Conservation (phyloP, 2,113 vertebrate species). For the Eretmochelys imbricata region DNA sequence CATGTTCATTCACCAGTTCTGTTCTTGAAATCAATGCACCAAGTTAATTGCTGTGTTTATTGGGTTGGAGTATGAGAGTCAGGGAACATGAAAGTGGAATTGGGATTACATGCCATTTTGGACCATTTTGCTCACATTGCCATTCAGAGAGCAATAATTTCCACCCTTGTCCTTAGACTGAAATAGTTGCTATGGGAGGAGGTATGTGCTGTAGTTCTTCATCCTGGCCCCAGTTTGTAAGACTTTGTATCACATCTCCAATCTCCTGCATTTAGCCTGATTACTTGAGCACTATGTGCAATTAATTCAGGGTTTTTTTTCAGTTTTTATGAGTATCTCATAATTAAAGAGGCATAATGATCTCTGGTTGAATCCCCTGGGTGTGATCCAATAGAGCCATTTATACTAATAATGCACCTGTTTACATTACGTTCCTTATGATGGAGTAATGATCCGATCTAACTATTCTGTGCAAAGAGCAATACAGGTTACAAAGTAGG, state of each 20-base stretch:
- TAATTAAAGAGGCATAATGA: not conserved
- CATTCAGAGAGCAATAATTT: not conserved
- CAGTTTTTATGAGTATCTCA: not conserved
- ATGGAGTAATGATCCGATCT: not conserved
- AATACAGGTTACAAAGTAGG: not conserved
- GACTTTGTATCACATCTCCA: not conserved
- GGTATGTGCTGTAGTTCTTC: not conserved
- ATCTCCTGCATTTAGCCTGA: not conserved
- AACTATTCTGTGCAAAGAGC: not conserved
- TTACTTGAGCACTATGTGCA: not conserved
- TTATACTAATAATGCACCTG: not conserved
- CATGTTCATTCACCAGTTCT: not conserved
- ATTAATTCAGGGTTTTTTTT: not conserved
- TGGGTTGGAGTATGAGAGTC: not conserved
- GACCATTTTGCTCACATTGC: not conserved
- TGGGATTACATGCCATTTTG: not conserved
- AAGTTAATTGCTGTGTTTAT: not conserved
- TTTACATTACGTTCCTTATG: not conserved
- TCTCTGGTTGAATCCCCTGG: not conserved
- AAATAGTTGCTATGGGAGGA: not conserved
- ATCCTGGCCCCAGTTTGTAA: not conserved
- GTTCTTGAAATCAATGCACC: not conserved
- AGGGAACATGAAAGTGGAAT: not conserved
- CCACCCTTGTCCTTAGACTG: not conserved
- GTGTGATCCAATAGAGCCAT: not conserved